Percentiles rank a stretch among this genome's conserved stretches.
These are phyloP conservation scores for Enteromius viviparus DNA, from an alignment of 2,797 vertebrate species.

Conservation along the genomic window DNA sequence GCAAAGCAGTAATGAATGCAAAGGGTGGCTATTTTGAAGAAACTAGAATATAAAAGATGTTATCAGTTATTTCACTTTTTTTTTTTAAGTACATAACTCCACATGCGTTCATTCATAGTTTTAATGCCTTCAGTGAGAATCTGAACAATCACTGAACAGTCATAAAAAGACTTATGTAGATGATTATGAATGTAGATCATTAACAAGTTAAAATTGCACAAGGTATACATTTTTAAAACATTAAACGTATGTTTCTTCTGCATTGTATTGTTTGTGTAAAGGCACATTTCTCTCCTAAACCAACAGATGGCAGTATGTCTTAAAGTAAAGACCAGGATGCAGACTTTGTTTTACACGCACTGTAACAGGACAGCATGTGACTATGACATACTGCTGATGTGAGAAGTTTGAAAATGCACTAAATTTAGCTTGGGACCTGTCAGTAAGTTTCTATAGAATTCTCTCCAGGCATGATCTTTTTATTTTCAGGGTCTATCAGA, in stretches of 20 bases:
- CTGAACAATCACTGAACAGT: too few relatives aligned
- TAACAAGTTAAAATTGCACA: neutral
- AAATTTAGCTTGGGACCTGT: neutral
- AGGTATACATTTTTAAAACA: neutral
- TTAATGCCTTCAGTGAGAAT: too few relatives aligned
- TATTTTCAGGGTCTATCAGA: neutral
- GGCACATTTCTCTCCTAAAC: neutral
- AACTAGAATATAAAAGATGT: too few relatives aligned
- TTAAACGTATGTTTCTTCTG: neutral
- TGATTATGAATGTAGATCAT: neutral
- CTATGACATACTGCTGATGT: slow-evolving; percentile 1
- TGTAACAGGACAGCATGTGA: neutral
- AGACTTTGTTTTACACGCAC: neutral
- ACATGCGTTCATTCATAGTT: too few relatives aligned
- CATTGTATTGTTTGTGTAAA: neutral
- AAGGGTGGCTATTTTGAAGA: too few relatives aligned
- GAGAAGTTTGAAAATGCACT: slow-evolving; percentile 15
- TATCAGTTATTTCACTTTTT: too few relatives aligned
- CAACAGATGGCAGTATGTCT: slow-evolving; percentile 59
- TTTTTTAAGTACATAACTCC: too few relatives aligned
- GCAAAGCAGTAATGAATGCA: too few relatives aligned
- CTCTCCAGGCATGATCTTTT: neutral
- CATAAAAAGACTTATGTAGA: too few relatives aligned
- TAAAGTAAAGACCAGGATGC: slow-evolving; percentile 23
- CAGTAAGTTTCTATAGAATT: neutral